Evolutionary conservation across 2,797 vertebrate genomes (phyloP).

Genomic region (Triplophysa yarkandensis): DNA sequence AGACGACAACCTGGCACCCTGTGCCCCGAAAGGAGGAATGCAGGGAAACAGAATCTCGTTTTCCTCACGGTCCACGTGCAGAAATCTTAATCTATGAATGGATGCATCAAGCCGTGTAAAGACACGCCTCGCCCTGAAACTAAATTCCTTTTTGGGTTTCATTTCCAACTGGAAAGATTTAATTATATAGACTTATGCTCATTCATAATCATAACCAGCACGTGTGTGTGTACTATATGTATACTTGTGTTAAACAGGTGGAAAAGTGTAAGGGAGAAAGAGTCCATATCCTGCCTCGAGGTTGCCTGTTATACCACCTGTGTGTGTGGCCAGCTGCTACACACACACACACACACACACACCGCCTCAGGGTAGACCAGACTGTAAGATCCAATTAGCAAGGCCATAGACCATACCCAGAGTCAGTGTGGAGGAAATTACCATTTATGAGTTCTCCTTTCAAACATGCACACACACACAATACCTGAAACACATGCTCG

Average conservation of each 20-base stretch:
- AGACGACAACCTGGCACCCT: conserved; percentile 26
- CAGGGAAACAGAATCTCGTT: neutral
- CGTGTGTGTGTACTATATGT: conserved; percentile 9
- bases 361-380: conserved; percentile 73
- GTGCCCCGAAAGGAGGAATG: conserved; percentile 3
- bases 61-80: neutral
- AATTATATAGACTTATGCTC: neutral
- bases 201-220: conserved; percentile 11
- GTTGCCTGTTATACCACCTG: conserved; percentile 52
- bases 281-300: conserved; percentile 25
- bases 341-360: conserved; percentile 46
- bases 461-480: conserved; percentile 18
- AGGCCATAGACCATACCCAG: conserved; percentile 77
- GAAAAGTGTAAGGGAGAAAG: conserved; percentile 23
- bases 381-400: conserved; percentile 81
- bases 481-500: conserved; percentile 29
- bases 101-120: conserved; percentile 16
- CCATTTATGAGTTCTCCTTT: conserved; percentile 43
- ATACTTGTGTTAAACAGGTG: conserved; percentile 23
- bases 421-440: conserved; percentile 73
- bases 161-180: conserved; percentile 15
- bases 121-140: neutral
- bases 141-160: conserved; percentile 11
- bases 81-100: conserved; percentile 16
- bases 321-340: conserved; percentile 49